phyloP scores from a whole-genome alignment of 2,888 invertebrate species.

The Lasioglossum malachurum region DNA sequence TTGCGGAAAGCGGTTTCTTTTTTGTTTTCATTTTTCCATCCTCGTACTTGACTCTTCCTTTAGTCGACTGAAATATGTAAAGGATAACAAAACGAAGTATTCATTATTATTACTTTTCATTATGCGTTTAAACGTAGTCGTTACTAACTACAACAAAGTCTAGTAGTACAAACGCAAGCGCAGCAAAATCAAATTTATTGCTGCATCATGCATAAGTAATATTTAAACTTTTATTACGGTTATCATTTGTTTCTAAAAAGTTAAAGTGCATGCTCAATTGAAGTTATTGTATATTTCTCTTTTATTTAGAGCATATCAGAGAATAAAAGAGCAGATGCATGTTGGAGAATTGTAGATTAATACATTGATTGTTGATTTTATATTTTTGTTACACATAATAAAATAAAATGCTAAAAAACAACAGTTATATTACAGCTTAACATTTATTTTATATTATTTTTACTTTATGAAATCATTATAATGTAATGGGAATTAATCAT shows the following conservation, averaged over 20 bases:
- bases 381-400: not conserved
- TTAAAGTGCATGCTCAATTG: not conserved
- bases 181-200: not conserved
- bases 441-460: not conserved
- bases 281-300: not conserved
- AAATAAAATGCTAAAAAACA: not conserved
- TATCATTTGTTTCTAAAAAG: not conserved
- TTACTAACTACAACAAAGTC: not conserved
- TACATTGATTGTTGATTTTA: not conserved
- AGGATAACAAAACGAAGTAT: not conserved
- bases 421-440: not conserved
- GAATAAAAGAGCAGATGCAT: not conserved
- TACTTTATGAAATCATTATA: not conserved
- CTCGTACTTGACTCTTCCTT: conserved; percentile 15
- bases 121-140: not conserved
- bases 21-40: conserved; percentile 11
- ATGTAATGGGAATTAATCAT: not conserved
- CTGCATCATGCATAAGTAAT: not conserved
- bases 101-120: not conserved
- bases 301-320: not conserved
- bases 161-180: not conserved
- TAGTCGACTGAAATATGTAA: conserved; percentile 18
- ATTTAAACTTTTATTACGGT: not conserved
- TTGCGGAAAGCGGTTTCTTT: conserved; percentile 79
- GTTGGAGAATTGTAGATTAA: not conserved